These are phyloP conservation scores for Heloderma charlesbogerti DNA, from an alignment of 2,113 vertebrate genomes.

Conservation along the genomic window DNA sequence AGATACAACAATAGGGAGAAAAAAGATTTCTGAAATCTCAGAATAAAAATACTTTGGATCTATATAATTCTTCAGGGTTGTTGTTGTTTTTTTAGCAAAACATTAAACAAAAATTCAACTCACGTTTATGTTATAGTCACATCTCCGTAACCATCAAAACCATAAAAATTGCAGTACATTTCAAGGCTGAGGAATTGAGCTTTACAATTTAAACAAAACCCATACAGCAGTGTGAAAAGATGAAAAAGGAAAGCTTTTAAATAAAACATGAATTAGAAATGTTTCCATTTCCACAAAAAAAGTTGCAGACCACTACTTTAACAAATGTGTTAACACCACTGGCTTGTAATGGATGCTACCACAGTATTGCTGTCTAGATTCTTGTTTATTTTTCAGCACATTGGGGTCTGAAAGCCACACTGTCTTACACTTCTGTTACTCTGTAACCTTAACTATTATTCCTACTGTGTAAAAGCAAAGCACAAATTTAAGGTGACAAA, in stretches of 20 bases:
- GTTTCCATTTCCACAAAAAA: conserved; percentile 4
- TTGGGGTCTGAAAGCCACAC: conserved; percentile 56
- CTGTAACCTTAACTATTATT: conserved; percentile 68
- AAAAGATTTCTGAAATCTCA: conserved; percentile 22
- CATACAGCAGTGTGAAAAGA: conserved; percentile 25
- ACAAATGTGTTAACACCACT: conserved; percentile 54
- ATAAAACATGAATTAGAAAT: conserved; percentile 26
- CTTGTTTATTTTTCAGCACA: conserved; percentile 68
- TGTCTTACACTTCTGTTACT: conserved; percentile 57
- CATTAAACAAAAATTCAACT: conserved; percentile 26
- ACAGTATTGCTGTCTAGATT: conserved; percentile 47
- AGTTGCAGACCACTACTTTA: conserved; percentile 19
- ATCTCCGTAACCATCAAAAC: conserved; percentile 46
- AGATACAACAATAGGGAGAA: background rate
- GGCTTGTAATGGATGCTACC: conserved; percentile 51
- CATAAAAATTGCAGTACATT: conserved; percentile 32
- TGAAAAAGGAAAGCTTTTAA: conserved; percentile 33
- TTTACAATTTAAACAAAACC: conserved; percentile 29
- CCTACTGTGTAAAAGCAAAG: conserved; percentile 75
- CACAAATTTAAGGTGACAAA: conserved; percentile 75
- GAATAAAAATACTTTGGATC: conserved; percentile 26
- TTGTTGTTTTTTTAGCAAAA: conserved; percentile 14
- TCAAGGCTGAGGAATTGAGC: conserved; percentile 41
- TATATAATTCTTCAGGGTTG: conserved; percentile 6
- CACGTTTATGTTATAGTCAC: conserved; percentile 40